phyloP scores from a whole-genome alignment of 1,140 invertebrate genomes.

The Agrilus planipennis region DNA sequence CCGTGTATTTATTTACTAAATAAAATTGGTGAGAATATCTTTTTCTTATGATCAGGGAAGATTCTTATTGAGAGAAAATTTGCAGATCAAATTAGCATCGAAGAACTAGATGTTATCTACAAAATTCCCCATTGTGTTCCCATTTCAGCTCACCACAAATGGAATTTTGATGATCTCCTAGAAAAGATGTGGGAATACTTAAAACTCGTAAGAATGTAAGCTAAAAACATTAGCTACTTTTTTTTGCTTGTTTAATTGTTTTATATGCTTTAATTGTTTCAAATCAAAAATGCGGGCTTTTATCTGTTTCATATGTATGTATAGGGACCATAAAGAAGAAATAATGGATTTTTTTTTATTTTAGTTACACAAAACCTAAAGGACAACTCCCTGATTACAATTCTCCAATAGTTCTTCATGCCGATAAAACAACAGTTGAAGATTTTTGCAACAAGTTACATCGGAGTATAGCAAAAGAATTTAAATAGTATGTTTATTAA shows the following conservation, averaged over 20 bases:
- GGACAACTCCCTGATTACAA: constrained; percentile 87
- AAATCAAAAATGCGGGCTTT: no score
- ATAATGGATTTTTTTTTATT: no score
- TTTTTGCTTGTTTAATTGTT: background rate
- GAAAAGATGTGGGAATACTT: constrained; percentile 99
- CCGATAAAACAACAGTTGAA: constrained; percentile 78
- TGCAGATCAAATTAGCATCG: constrained; percentile 82
- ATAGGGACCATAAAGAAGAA: no score
- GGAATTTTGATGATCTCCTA: constrained; percentile 99
- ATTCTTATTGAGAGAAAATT: constrained; percentile 10
- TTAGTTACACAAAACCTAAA: constrained; percentile 96
- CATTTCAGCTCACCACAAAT: constrained; percentile 98
- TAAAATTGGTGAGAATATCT: constrained; percentile 73
- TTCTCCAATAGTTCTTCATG: constrained; percentile 88
- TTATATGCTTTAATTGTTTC: no score
- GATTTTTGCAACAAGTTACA: constrained; percentile 99
- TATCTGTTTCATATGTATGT: no score
- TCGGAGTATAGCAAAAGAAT: constrained; percentile 93
- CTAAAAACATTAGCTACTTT: constrained; percentile 9
- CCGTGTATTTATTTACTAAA: constrained; percentile 98
- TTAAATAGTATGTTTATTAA: constrained; percentile 81
- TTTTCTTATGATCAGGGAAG: background rate
- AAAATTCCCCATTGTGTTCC: constrained; percentile 99
- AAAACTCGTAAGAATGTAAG: constrained; percentile 84
- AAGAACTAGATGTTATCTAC: constrained; percentile 97